phyloP scores from a whole-genome alignment of 2,113 vertebrate genomes.

The Okapia johnstoni region DNA sequence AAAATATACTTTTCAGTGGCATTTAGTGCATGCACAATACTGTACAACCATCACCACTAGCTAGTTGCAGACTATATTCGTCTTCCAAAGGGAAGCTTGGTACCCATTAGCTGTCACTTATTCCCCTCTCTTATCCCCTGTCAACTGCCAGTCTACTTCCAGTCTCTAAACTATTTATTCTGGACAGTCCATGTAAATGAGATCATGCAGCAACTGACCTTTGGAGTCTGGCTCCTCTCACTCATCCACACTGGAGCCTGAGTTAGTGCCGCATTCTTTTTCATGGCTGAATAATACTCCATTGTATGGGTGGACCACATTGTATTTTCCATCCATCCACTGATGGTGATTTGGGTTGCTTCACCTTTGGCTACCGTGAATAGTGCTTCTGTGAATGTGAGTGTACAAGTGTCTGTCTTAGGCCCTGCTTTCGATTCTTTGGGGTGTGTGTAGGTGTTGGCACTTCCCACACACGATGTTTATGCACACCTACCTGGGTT shows the following conservation, averaged over 20 bases:
- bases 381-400: accelerated
- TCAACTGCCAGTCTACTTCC: neutral
- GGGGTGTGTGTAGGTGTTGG: accelerated
- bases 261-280: accelerated
- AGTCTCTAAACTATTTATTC: accelerated
- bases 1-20: neutral
- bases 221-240: neutral
- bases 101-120: accelerated
- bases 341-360: accelerated
- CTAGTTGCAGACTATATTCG: accelerated
- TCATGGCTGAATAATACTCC: accelerated
- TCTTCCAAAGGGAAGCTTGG: neutral
- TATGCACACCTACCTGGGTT: neutral
- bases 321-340: accelerated
- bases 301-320: accelerated
- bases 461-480: accelerated
- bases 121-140: neutral
- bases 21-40: accelerated
- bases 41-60: accelerated
- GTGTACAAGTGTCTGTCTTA: accelerated
- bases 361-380: accelerated
- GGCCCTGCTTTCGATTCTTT: accelerated
- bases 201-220: accelerated
- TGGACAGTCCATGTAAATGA: accelerated
- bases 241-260: accelerated